Conservation (phyloP, 2,113 vertebrate species). For the Baryphthengus martii region DNA sequence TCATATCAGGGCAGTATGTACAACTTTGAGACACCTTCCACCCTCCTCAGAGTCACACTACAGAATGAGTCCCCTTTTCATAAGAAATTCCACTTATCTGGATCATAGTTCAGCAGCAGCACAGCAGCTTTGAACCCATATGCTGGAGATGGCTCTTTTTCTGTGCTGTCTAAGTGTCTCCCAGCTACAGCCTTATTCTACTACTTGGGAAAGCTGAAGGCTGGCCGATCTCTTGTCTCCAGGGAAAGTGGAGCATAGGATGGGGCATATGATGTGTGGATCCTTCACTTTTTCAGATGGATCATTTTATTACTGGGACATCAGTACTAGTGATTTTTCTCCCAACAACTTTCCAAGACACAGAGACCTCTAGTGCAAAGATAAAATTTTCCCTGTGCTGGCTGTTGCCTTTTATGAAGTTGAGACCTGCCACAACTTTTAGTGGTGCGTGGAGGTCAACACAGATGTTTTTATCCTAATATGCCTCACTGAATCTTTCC, state of each 20-base stretch:
- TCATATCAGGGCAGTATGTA: background rate
- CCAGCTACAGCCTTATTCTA: background rate
- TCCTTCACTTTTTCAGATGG: background rate
- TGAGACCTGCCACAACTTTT: background rate
- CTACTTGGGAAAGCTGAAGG: background rate
- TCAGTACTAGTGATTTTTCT: background rate
- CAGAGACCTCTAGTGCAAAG: background rate
- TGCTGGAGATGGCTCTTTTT: background rate
- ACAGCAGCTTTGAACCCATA: background rate
- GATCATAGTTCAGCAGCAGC: background rate
- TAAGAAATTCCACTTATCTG: background rate
- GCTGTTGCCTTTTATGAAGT: fast-evolving
- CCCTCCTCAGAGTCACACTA: background rate
- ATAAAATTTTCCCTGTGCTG: background rate
- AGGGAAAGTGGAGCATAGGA: background rate
- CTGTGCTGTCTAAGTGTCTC: too few relatives aligned
- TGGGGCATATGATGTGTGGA: background rate
- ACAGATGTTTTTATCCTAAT: background rate
- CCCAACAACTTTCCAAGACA: background rate
- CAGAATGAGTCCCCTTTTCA: background rate
- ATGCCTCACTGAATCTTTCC: background rate
- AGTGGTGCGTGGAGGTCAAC: fast-evolving
- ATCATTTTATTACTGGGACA: background rate
- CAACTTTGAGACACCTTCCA: background rate
- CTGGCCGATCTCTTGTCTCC: background rate